Percentiles rank a stretch among this genome's conserved stretches.
Conservation (phyloP, 30 jellyfish, hydroid and myxozoan species). For the Catostylus mosaicus region DNA sequence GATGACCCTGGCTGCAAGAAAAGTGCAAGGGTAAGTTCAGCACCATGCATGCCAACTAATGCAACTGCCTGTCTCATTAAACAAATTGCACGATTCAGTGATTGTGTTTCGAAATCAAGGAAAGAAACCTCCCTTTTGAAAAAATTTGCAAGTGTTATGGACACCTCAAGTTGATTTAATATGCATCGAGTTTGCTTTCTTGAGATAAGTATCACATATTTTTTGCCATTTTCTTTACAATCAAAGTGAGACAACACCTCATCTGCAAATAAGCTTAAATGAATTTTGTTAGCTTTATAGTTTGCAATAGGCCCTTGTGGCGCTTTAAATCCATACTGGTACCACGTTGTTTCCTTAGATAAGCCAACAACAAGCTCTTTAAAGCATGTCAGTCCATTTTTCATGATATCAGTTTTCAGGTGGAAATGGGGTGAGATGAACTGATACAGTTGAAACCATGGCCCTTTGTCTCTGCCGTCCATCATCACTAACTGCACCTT, state of each 20-base stretch:
- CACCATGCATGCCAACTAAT: conserved; percentile 97
- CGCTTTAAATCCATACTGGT: conserved; percentile 84
- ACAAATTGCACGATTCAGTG: conserved; percentile 50
- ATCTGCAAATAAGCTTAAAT: conserved; percentile 29
- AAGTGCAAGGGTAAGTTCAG: conserved; percentile 68
- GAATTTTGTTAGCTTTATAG: conserved; percentile 9
- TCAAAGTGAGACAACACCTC: background rate
- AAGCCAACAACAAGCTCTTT: conserved; percentile 81
- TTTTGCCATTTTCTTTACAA: conserved; percentile 8
- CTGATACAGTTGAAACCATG: conserved; percentile 66
- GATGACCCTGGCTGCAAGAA: conserved; percentile 71
- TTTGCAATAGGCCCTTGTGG: conserved; percentile 81
- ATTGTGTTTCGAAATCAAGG: conserved; percentile 43
- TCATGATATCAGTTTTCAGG: conserved; percentile 24
- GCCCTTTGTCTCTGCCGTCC: conserved; percentile 88
- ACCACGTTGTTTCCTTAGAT: conserved; percentile 89
- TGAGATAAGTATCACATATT: conserved; percentile 67
- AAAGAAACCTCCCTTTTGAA: conserved; percentile 59
- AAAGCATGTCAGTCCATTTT: conserved; percentile 62
- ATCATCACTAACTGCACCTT: conserved; percentile 53
- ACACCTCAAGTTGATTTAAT: conserved; percentile 73
- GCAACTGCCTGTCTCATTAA: conserved; percentile 55
- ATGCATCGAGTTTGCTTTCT: conserved; percentile 71
- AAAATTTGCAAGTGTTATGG: conserved; percentile 62
- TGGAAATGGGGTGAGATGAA: background rate